These are phyloP conservation scores for Panzeria rudis DNA, from an alignment of 2,888 invertebrate species.

Conservation along the genomic window DNA sequence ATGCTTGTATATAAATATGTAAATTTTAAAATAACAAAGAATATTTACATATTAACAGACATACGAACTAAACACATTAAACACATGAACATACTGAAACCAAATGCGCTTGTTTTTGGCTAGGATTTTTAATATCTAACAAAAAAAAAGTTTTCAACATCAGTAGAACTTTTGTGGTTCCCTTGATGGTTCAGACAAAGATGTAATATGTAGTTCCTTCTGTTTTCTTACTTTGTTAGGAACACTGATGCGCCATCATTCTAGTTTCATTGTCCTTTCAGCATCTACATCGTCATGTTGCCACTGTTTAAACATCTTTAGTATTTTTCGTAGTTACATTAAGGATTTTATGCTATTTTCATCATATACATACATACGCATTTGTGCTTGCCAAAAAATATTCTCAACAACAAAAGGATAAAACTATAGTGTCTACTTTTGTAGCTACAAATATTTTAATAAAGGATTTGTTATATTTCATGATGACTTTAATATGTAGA, in stretches of 20 bases:
- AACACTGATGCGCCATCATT: slow-evolving; percentile 53
- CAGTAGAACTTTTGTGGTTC: neutral
- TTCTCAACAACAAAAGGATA: neutral
- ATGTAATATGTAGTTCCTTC: slow-evolving; percentile 15
- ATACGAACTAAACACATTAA: neutral
- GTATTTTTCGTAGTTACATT: slow-evolving; percentile 12
- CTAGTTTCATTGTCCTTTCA: slow-evolving; percentile 21
- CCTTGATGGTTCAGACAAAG: slow-evolving; percentile 14
- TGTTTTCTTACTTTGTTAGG: slow-evolving; percentile 3
- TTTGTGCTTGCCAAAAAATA: slow-evolving; percentile 37
- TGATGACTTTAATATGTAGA: slow-evolving; percentile 59
- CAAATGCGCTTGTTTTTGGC: slow-evolving; percentile 30
- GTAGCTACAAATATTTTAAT: slow-evolving; percentile 49
- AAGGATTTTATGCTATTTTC: slow-evolving; percentile 16
- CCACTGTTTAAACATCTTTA: slow-evolving; percentile 23
- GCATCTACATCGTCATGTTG: slow-evolving; percentile 31
- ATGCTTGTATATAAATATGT: neutral
- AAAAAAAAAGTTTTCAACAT: neutral
- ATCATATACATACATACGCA: neutral
- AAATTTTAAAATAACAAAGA: slow-evolving; percentile 30
- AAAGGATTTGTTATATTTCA: slow-evolving; percentile 64
- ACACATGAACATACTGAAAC: neutral
- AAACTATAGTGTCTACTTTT: slow-evolving; percentile 22
- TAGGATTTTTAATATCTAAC: neutral
- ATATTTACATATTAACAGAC: slow-evolving; percentile 14